phyloP scores from a whole-genome alignment of 1,140 invertebrate species.

The Drosophila quadrilineata region DNA sequence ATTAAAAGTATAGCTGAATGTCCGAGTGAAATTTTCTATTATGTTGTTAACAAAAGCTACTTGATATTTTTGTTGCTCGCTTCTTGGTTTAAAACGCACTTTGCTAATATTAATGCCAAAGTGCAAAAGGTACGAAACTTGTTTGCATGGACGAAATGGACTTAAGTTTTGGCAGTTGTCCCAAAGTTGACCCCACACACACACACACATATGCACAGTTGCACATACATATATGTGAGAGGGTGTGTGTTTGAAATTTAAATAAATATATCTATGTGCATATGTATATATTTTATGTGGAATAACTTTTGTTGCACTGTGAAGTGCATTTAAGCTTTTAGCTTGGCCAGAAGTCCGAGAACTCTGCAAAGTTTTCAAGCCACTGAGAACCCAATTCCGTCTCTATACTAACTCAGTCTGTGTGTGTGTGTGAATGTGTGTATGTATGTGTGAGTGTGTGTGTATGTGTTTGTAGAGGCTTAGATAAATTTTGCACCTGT shows the following conservation, averaged over 20 bases:
- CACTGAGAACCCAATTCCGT: no score
- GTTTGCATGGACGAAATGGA: constrained; percentile 39
- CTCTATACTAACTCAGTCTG: background rate
- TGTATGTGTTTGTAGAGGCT: constrained; percentile 2
- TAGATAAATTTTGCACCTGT: constrained; percentile 67
- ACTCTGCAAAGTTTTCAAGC: constrained; percentile 57
- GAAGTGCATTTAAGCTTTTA: constrained; percentile 69
- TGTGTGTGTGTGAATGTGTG: background rate
- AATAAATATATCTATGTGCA: constrained; percentile 14
- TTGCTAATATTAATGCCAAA: constrained; percentile 42
- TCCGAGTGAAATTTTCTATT: no score
- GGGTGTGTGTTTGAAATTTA: constrained; percentile 13
- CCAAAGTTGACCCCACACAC: constrained; percentile 27
- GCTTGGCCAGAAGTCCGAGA: constrained; percentile 15
- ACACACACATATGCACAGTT: background rate
- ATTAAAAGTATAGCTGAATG: no score
- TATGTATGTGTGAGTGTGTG: background rate
- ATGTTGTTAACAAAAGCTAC: constrained; percentile 37
- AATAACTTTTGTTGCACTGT: constrained; percentile 63
- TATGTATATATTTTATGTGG: constrained; percentile 27
- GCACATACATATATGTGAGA: background rate
- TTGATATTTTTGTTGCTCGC: background rate
- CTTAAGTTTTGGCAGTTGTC: constrained; percentile 32
- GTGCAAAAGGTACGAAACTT: constrained; percentile 43
- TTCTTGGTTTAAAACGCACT: constrained; percentile 21